Percentiles rank a stretch among this genome's conserved stretches.
phyloP scores from a whole-genome alignment of 2,888 invertebrate species.

The Lithophane socia region DNA sequence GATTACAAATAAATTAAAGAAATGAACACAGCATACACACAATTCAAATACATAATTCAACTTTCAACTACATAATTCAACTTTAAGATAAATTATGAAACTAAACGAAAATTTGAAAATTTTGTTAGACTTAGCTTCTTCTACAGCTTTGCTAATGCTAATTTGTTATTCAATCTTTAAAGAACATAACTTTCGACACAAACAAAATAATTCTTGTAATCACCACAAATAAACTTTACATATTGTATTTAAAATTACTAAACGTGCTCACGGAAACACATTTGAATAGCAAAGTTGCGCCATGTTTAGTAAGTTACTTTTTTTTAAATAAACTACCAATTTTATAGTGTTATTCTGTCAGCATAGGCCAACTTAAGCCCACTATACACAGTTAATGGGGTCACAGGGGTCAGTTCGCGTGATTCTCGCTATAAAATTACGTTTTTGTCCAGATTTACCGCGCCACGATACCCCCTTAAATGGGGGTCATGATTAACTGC shows the following conservation, averaged over 20 bases:
- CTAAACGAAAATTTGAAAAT: too few species aligned
- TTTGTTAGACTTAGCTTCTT: constrained; percentile 1
- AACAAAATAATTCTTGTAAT: not conserved
- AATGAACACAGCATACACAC: too few species aligned
- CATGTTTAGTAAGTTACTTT: constrained; percentile 27
- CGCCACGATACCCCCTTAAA: constrained; percentile 79
- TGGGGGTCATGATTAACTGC: constrained; percentile 84
- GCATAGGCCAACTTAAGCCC: constrained; percentile 41
- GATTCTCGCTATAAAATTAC: constrained; percentile 85
- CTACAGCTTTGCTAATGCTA: not conserved
- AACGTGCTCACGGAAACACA: constrained; percentile 23
- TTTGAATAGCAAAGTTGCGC: constrained; percentile 38
- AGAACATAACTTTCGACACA: not conserved
- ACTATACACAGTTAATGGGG: constrained; percentile 75
- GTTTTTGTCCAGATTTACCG: constrained; percentile 86
- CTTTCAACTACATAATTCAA: too few species aligned
- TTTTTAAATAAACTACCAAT: constrained; percentile 60
- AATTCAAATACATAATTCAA: too few species aligned
- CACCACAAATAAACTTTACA: not conserved
- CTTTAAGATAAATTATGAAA: too few species aligned
- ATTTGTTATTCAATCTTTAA: constrained; percentile 15
- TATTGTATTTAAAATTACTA: constrained; percentile 19
- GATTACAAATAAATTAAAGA: too few species aligned
- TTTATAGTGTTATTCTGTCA: constrained; percentile 48
- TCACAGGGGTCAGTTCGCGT: constrained; percentile 86